Base-by-base conservation (phyloP, 2,797 vertebrate species). In the Myotis planiceps region DNA sequence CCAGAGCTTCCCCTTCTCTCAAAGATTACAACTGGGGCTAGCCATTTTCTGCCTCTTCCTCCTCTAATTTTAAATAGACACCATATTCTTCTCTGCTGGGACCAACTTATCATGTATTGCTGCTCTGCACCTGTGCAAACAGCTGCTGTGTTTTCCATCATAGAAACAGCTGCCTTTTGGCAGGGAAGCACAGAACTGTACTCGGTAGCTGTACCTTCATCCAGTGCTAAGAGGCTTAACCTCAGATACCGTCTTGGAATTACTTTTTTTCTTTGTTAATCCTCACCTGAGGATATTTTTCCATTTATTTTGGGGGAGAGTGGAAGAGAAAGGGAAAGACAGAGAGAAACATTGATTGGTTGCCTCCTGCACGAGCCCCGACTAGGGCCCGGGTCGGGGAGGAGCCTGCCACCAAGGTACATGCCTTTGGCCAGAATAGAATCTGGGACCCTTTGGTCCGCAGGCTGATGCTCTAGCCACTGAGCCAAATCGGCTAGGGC, bases 41-140 rank as follows among this genome's bases (percentile, higher is more conserved):
- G 71, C 32, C 25, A 5, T 34, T 74, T 78, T 87, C 69, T 89
- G 47, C 71, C 55, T 63, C 85, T 88, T 88, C 39, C 19, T 80
- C 47, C 34, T 86, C 68, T 8, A 4, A 25, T 83, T 79, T 90
- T 45, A 74, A 63, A n/a, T 53, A 93, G 90, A 80, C 37, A 18
- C 72, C n/a, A 7, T 53, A 21, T 37, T 81, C 66, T 78, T 53
- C 87, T 90, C 85, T 88, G 45, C 47, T 45, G 96, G 91, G 79
- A 81, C 80, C 63, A 27, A 7, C 81, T 83, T 76, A 80, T 29
- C 45, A 12, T 9, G 15, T 25, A 39, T 53, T 32, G 39, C 87
- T 34, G 63, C 78, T 92, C 39, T 18, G 23, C 88, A 88, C 90
- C 93, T 96, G 90, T 75, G 84, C 65, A 80, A 69, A 88, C 89